phyloP scores from a whole-genome alignment of 2,797 vertebrate species.

The Philypnodon macrostomus region DNA sequence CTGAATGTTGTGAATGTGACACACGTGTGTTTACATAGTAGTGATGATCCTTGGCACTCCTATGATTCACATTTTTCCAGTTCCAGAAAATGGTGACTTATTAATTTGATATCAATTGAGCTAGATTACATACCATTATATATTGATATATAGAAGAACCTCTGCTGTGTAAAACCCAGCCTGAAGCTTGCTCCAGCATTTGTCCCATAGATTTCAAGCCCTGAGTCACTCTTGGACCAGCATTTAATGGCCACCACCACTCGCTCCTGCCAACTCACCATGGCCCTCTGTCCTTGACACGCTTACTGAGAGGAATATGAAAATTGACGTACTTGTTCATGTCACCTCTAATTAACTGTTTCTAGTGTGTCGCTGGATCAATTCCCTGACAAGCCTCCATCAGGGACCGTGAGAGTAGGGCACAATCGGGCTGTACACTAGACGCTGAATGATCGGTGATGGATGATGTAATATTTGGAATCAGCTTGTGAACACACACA shows the following conservation, averaged over 20 bases:
- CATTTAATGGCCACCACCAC: constrained; percentile 12
- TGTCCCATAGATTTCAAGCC: not conserved
- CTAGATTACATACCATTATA: too few species aligned
- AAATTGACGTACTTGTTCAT: constrained; percentile 55
- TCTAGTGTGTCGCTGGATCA: constrained; percentile 57
- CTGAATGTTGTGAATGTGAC: not conserved
- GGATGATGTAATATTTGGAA: constrained; percentile 66
- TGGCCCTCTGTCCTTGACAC: constrained; percentile 67
- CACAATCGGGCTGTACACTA: constrained; percentile 23
- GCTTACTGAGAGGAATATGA: constrained; percentile 57
- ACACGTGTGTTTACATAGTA: not conserved
- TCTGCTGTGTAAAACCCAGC: not conserved
- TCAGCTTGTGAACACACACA: constrained; percentile 40
- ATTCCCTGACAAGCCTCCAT: constrained; percentile 67
- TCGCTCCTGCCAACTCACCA: constrained; percentile 40
- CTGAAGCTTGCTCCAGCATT: not conserved
- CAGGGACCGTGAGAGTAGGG: constrained; percentile 55
- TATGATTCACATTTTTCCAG: not conserved
- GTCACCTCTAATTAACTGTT: constrained; percentile 70
- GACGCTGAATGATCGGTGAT: constrained; percentile 50
- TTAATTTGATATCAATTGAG: too few species aligned
- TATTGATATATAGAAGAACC: too few species aligned
- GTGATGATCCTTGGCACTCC: constrained; percentile 1
- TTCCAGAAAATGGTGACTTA: not conserved
- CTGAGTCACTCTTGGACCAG: constrained; percentile 30